Base-by-base conservation (phyloP, 2,113 vertebrate genomes). In the Takifugu bimaculatus region DNA sequence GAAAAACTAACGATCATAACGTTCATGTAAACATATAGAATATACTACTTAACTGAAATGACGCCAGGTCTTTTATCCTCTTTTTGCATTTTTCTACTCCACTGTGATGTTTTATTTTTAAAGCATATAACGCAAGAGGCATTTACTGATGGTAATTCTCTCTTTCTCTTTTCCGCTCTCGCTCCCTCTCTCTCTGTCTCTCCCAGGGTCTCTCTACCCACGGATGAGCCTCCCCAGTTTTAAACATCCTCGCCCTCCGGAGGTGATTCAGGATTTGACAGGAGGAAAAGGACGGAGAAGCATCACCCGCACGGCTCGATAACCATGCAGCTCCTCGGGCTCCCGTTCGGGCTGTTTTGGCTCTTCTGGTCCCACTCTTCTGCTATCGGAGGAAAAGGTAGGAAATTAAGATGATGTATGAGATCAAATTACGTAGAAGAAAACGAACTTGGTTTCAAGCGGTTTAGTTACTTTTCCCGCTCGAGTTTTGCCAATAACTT, bases 301-400 rank as follows among this genome's bases (percentile, higher is more conserved):
- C 67, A 50, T 51, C 76, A 63, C 12, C 66, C 13, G 4, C 65
- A 43, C 73, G 4, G 59, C 57, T 53, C 68, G 47, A 47, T 60
- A 26, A 74, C 51, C 79, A 88, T 88, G 85, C 75, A 76, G 57
- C 74, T 28, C 52, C 51, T 72, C 68, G 57, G 74, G 68, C 59
- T 88, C 72, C 63, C 78, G 15, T 50, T 78, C 25, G 15, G 65
- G 65, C 62, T 88, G 51, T 26, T 87, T 50, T 85, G 84, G 70
- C 84, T 88, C 51, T 4, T 86, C 26, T 84, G 63, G 68, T 80
- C 77, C 65, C 79, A 73, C 62, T 78, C 73, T 74, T 74, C 76
- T 61, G 73, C 80, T 43, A 28, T 81, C 58, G 80, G 74, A 25
- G 87, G 88, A 75, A 91, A 90, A 89, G 90, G 90, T 91, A 88